Conservation (phyloP, 1,140 invertebrate genomes). For the Ruditapes philippinarum region DNA sequence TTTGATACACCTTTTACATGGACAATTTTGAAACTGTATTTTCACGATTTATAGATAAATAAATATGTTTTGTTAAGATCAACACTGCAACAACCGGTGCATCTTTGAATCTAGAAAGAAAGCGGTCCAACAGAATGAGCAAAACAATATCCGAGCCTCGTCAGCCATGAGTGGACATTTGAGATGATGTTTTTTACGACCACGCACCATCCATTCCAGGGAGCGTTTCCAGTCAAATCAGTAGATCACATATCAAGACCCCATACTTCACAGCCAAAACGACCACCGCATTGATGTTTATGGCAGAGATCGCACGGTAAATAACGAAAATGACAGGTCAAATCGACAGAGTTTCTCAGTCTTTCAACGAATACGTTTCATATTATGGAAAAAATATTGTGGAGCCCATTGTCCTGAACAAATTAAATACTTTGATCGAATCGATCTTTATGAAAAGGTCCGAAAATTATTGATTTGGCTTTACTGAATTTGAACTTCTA, state of each 20-base stretch:
- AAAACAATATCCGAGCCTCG: too few species aligned
- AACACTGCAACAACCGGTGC: background rate
- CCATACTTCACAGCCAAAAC: background rate
- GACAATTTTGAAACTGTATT: too few species aligned
- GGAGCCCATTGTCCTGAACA: background rate
- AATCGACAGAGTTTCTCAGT: background rate
- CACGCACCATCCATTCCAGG: background rate
- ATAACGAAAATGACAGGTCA: background rate
- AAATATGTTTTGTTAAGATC: background rate
- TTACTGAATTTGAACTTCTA: too few species aligned
- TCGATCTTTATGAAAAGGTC: conserved; percentile 5
- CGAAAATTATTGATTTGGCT: conserved; percentile 17
- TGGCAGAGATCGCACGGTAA: background rate
- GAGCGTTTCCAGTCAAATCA: background rate
- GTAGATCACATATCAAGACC: background rate
- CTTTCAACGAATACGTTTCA: conserved; percentile 14
- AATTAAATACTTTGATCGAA: background rate
- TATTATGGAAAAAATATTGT: conserved; percentile 23
- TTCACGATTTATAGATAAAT: too few species aligned
- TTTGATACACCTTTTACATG: too few species aligned
- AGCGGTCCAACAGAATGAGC: background rate
- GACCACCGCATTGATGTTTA: background rate
- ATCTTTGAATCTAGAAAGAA: background rate
- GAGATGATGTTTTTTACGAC: conserved; percentile 22
- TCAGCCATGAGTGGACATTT: background rate